Percentiles rank a stretch among this genome's conserved stretches.
Conservation (phyloP, 1,140 invertebrate species). For the Trichomalopsis sarcophagae region DNA sequence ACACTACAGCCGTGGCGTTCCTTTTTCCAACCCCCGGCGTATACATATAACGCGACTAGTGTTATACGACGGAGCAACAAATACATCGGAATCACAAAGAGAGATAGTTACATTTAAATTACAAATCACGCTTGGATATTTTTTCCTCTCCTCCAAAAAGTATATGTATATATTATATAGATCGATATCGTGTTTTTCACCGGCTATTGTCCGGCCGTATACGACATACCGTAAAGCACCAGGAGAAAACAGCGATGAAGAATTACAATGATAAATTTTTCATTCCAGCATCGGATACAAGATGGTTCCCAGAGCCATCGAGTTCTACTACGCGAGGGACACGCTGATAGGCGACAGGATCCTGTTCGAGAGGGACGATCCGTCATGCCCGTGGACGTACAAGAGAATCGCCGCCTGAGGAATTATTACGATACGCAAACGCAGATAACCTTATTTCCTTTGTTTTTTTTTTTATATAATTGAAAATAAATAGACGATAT, state of each 20-base stretch:
- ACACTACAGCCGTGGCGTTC: no score
- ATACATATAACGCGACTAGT: no score
- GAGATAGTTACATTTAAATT: neutral
- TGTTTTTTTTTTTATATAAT: constrained; percentile 6
- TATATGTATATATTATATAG: no score
- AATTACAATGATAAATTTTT: neutral
- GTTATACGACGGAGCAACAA: no score
- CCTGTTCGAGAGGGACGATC: constrained; percentile 43
- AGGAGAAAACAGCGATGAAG: no score
- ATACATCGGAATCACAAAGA: neutral
- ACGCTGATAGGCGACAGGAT: constrained; percentile 65
- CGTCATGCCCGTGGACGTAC: constrained; percentile 45
- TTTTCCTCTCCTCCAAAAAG: neutral
- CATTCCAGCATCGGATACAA: constrained; percentile 67
- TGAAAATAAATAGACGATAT: constrained; percentile 1
- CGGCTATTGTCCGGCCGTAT: no score
- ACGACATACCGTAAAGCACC: no score
- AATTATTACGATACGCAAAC: neutral
- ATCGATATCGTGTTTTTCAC: no score
- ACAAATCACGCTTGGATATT: neutral
- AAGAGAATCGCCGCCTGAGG: constrained; percentile 54
- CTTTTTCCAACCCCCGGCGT: neutral
- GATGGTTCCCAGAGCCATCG: constrained; percentile 62
- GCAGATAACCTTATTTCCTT: neutral
- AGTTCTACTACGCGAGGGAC: constrained; percentile 64